A percentile compares a stretch with the other conserved stretches of the same genome.
These are phyloP conservation scores for Chrysolina oricalcia DNA, from an alignment of 2,888 invertebrate genomes.

Conservation along the genomic window DNA sequence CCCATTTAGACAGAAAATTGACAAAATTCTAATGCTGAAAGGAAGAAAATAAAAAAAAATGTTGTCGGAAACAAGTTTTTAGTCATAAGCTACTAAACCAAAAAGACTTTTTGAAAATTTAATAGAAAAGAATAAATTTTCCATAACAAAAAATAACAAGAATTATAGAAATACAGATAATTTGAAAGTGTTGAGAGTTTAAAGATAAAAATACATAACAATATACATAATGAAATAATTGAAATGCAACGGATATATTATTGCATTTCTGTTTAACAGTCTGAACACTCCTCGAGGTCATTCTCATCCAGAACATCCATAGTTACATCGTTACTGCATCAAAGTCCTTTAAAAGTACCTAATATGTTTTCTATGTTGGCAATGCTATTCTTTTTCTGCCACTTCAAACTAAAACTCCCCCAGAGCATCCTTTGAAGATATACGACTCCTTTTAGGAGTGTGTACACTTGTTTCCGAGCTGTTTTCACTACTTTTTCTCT, in stretches of 20 bases:
- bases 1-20: too few species aligned
- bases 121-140: too few species aligned
- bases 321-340: not conserved
- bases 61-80: too few species aligned
- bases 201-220: too few species aligned
- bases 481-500: constrained; percentile 22
- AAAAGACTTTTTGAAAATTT: too few species aligned
- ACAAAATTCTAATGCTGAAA: too few species aligned
- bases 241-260: not conserved
- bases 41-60: too few species aligned
- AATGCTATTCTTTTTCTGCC: constrained; percentile 25
- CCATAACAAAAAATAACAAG: too few species aligned
- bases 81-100: too few species aligned
- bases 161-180: too few species aligned
- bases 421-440: constrained; percentile 37
- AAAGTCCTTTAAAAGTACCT: constrained; percentile 26
- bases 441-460: constrained; percentile 38
- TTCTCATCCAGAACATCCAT: not conserved
- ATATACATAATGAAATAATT: not conserved
- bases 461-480: constrained; percentile 38
- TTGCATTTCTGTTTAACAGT: not conserved
- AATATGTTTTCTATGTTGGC: constrained; percentile 32
- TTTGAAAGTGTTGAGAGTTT: too few species aligned
- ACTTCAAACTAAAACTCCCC: constrained; percentile 32
- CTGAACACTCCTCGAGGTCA: not conserved